A percentile compares a stretch with the other conserved stretches of the same genome.
phyloP scores from a whole-genome alignment of 1,140 invertebrate species.

The Macrotrachela quadricornifera region DNA sequence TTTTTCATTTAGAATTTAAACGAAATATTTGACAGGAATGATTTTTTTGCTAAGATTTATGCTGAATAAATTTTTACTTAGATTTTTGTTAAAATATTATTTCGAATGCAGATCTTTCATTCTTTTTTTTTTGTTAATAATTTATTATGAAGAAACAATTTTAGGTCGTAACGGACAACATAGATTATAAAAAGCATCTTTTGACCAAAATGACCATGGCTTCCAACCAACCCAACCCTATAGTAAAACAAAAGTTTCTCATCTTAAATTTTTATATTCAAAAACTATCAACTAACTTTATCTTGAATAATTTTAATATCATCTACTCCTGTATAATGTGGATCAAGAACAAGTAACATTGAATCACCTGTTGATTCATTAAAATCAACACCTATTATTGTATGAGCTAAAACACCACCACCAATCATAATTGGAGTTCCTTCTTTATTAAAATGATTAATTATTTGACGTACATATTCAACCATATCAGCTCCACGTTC shows the following conservation, averaged over 20 bases:
- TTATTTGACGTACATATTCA: slow-evolving; percentile 53
- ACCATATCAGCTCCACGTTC: slow-evolving; percentile 56
- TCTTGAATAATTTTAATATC: slow-evolving; percentile 32
- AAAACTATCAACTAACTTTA: slow-evolving; percentile 20
- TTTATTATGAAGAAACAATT: too few species aligned
- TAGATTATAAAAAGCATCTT: slow-evolving; percentile 6
- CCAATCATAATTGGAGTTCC: slow-evolving; percentile 97
- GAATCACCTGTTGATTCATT: slow-evolving; percentile 50
- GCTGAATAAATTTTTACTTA: too few species aligned
- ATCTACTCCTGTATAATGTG: slow-evolving; percentile 69
- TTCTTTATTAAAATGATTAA: slow-evolving; percentile 68
- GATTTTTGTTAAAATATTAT: too few species aligned
- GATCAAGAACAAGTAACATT: slow-evolving; percentile 81
- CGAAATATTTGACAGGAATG: too few species aligned
- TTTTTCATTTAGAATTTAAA: too few species aligned
- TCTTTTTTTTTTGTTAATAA: too few species aligned
- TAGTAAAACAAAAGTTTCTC: not conserved
- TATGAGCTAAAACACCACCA: slow-evolving; percentile 87
- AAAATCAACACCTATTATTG: slow-evolving; percentile 78
- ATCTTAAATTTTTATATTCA: not conserved
- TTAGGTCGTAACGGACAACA: not conserved
- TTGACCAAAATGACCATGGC: slow-evolving; percentile 1
- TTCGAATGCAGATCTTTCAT: too few species aligned
- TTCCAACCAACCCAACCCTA: slow-evolving; percentile 6
- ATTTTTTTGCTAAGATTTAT: too few species aligned